These are phyloP conservation scores for Steinernema feltiae DNA, from an alignment of 1,140 invertebrate genomes.

Conservation along the genomic window DNA sequence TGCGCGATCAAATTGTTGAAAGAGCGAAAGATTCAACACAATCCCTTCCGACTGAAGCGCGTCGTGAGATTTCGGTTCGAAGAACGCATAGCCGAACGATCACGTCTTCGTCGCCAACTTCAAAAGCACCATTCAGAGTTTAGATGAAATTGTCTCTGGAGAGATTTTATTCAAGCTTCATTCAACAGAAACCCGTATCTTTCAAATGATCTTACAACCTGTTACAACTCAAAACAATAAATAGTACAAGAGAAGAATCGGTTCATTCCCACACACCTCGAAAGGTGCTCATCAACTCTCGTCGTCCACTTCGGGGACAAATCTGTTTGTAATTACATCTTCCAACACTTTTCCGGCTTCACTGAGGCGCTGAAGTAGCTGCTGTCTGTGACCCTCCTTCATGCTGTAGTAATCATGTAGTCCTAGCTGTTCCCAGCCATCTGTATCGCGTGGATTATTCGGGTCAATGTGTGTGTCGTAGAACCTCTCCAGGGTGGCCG, in stretches of 20 bases:
- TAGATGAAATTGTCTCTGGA: background rate
- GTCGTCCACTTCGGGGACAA: background rate
- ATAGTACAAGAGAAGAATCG: no score
- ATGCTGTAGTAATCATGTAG: background rate
- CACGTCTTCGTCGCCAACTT: background rate
- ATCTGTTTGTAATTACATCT: background rate
- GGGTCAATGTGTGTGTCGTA: background rate
- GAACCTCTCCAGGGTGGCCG: background rate
- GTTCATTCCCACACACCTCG: no score
- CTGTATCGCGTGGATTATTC: background rate
- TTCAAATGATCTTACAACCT: background rate
- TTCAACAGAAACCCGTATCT: background rate
- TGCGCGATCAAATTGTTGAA: conserved; percentile 19
- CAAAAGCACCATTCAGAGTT: background rate
- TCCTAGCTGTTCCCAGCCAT: background rate
- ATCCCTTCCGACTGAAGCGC: background rate
- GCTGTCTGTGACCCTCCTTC: background rate
- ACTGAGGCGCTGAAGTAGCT: background rate
- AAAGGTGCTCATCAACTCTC: background rate
- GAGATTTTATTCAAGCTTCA: background rate
- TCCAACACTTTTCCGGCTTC: background rate
- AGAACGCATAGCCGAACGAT: background rate
- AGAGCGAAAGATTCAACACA: background rate
- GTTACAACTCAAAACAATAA: no score
- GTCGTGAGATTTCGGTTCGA: background rate